A percentile compares a stretch with the other conserved stretches of the same genome.
Conservation (phyloP, 2,797 vertebrate genomes). For the Erpetoichthys calabaricus region DNA sequence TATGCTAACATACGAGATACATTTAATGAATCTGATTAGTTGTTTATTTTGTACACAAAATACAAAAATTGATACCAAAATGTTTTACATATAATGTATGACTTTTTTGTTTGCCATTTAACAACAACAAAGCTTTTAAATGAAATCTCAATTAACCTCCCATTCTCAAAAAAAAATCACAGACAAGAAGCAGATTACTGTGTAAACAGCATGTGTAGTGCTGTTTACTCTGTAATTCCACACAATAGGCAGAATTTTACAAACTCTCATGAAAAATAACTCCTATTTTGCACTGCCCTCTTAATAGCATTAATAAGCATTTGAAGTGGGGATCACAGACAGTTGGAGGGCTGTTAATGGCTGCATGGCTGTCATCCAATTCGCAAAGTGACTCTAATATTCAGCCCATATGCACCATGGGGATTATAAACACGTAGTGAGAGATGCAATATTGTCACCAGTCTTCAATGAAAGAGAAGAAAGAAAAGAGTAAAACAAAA, state of each 20-base stretch:
- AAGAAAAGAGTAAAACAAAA: too few relatives aligned
- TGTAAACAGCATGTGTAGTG: neutral
- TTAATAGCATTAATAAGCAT: conserved; percentile 5
- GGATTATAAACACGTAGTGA: neutral
- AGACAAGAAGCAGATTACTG: neutral
- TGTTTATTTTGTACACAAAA: too few relatives aligned
- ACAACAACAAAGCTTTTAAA: too few relatives aligned
- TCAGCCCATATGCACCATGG: neutral
- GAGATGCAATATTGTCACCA: neutral
- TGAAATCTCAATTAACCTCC: neutral
- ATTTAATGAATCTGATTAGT: too few relatives aligned
- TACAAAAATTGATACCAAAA: too few relatives aligned
- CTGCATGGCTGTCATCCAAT: neutral
- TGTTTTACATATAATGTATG: too few relatives aligned
- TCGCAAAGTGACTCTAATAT: neutral
- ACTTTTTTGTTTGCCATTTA: too few relatives aligned
- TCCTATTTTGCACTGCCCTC: neutral
- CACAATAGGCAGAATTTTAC: neutral
- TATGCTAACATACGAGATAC: too few relatives aligned
- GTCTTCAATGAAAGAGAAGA: neutral
- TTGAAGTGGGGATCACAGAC: neutral
- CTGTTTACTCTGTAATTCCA: conserved; percentile 7
- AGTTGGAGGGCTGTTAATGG: conserved; percentile 2
- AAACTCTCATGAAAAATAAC: neutral
- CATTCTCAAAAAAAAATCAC: neutral